Conservation (phyloP, 2,888 invertebrate species). For the Eudemis profundana region DNA sequence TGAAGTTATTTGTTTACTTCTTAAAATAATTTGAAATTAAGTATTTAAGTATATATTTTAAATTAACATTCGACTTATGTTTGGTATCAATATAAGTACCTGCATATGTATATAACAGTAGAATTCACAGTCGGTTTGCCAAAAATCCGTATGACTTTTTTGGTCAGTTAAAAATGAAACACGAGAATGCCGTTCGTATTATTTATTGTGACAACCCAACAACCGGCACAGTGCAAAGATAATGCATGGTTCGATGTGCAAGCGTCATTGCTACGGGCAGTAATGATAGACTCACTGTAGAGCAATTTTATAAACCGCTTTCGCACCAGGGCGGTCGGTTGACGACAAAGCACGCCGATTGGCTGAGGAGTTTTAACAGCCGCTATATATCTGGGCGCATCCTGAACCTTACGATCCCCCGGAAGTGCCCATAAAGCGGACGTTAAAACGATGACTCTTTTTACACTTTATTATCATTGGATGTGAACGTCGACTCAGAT, state of each 20-base stretch:
- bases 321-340: conserved; percentile 53
- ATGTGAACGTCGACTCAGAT: conserved; percentile 83
- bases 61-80: background rate
- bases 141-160: conserved; percentile 10
- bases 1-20: background rate
- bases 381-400: conserved; percentile 73
- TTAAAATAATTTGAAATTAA: too few species aligned
- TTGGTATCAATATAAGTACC: background rate
- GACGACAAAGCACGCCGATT: conserved; percentile 66
- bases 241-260: conserved; percentile 29
- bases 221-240: background rate
- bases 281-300: conserved; percentile 52
- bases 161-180: conserved; percentile 24
- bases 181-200: conserved; percentile 16
- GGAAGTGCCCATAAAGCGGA: conserved; percentile 82
- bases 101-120: background rate
- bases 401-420: conserved; percentile 74
- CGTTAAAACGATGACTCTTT: conserved; percentile 84
- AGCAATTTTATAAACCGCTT: conserved; percentile 56
- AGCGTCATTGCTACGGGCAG: conserved; percentile 44
- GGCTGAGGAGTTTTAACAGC: conserved; percentile 70
- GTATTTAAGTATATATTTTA: too few species aligned
- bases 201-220: conserved; percentile 28
- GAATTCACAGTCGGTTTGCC: background rate
- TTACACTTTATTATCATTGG: conserved; percentile 85